Percentiles rank a stretch among this genome's conserved stretches.
Conservation (phyloP, 1,140 invertebrate species). For the Caenorhabditis inopinata region DNA sequence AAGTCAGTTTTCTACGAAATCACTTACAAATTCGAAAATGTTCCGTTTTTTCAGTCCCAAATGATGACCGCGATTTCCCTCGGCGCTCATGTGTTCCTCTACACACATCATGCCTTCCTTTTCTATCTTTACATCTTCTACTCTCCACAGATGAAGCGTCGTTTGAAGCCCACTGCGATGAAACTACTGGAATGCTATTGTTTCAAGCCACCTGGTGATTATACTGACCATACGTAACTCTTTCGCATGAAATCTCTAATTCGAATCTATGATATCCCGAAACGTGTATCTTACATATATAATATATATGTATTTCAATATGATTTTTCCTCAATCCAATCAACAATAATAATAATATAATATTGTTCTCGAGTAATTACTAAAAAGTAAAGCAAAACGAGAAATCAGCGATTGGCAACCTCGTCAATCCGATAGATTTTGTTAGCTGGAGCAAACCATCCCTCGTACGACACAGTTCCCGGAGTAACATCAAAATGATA, state of each 20-base stretch:
- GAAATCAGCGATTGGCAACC: background rate
- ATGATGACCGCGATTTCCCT: constrained; percentile 30
- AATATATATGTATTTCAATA: no score
- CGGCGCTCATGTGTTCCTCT: constrained; percentile 58
- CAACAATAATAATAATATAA: no score
- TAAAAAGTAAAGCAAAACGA: background rate
- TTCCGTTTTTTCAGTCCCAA: background rate
- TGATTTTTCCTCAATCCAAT: background rate
- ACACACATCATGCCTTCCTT: constrained; percentile 53
- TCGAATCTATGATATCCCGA: background rate
- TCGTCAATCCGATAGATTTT: constrained; percentile 45
- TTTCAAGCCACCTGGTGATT: constrained; percentile 54
- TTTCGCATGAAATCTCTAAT: background rate
- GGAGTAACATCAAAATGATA: constrained; percentile 48
- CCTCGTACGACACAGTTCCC: constrained; percentile 40
- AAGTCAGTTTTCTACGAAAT: no score
- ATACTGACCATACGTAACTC: constrained; percentile 9
- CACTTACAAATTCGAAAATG: background rate
- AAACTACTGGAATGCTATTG: constrained; percentile 66
- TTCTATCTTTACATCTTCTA: constrained; percentile 58
- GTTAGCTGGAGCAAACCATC: constrained; percentile 39
- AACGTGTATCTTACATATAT: background rate
- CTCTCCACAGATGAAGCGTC: constrained; percentile 66
- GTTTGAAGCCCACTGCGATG: constrained; percentile 62
- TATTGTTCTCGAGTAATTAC: no score